Percentiles rank a stretch among this genome's conserved stretches.
These are phyloP conservation scores for Elephantulus edwardii DNA, from an alignment of 2,113 vertebrate species.

Conservation along the genomic window DNA sequence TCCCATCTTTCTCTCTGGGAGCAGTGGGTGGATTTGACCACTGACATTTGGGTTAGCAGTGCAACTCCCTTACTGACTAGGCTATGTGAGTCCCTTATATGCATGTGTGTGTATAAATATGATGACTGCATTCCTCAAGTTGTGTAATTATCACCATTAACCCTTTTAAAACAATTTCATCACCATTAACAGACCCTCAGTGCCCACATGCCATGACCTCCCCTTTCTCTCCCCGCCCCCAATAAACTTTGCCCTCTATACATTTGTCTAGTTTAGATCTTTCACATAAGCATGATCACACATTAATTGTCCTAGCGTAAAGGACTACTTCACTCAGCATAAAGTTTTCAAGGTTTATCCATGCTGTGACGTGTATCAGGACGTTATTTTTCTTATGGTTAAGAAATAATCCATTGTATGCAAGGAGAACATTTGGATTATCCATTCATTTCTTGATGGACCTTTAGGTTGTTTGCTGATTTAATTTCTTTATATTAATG, in stretches of 20 bases:
- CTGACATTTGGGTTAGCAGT: too few relatives aligned
- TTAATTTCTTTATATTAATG: neutral
- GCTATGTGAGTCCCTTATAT: too few relatives aligned
- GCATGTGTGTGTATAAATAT: too few relatives aligned
- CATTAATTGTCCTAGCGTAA: too few relatives aligned
- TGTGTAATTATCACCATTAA: neutral
- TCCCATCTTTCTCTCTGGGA: too few relatives aligned
- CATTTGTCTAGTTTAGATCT: neutral
- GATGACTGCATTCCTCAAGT: too few relatives aligned
- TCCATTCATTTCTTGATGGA: neutral
- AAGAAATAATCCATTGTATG: neutral
- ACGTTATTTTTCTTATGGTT: neutral
- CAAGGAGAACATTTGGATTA: neutral
- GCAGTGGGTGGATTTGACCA: too few relatives aligned
- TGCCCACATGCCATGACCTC: neutral
- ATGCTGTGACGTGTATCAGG: neutral
- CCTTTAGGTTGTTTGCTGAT: neutral
- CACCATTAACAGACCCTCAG: neutral
- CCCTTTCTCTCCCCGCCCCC: neutral
- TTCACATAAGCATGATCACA: too few relatives aligned
- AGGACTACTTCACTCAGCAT: neutral
- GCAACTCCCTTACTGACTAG: too few relatives aligned
- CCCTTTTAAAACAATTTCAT: neutral
- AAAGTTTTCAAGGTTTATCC: neutral
- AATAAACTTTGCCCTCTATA: neutral